Base-by-base conservation (phyloP, 2,113 vertebrate species). In the Tachysurus vachellii region DNA sequence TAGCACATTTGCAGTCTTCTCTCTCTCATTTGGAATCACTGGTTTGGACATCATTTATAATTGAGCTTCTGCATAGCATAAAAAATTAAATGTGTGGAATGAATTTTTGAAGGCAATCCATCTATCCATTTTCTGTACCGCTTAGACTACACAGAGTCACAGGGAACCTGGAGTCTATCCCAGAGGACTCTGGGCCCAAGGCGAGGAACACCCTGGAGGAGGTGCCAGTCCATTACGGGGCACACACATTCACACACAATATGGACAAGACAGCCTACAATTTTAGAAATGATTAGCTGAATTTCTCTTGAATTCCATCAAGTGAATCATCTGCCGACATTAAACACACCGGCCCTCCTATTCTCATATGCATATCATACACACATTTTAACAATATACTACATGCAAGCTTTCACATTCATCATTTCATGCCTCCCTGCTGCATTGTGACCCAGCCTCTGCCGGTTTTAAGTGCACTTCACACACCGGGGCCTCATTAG, bases 391-490 rank as follows among this genome's bases (percentile, higher is more conserved):
- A 82, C 31, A 82, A 64, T 82, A 82, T 82, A 62, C 36, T 62
- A 66, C 44, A 82, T 81, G 16, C 61, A 82, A 17, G 59, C 23
- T 66, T 66, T 66, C 13, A 82, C 61, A 82, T 66, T 66, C 21
- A 57, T 57, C 53, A 81, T 61, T 81, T 42, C 56, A 42, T 61
- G 19, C 5, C 17, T 80, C 56, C 79, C 31, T 81, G 5, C 79
- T 61, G 73, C 71, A 28, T 56, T 64, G 47, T 70, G 75, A 88
- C 75, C 83, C 64, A 68, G 36, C 26, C 77, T 85, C 64, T 81
- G 56, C 54, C 47, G 44, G 28, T 85, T 81, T 81, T 84, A 88
- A 88, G 84, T 66, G 68, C 83, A 59, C 87, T 75, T 85, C 84
- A 88, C 82, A 88, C 82, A 61, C 62, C 70, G 11, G 56, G 36